phyloP scores from a whole-genome alignment of 64 coral and sea anemone species.

The Trachythela sp. region DNA sequence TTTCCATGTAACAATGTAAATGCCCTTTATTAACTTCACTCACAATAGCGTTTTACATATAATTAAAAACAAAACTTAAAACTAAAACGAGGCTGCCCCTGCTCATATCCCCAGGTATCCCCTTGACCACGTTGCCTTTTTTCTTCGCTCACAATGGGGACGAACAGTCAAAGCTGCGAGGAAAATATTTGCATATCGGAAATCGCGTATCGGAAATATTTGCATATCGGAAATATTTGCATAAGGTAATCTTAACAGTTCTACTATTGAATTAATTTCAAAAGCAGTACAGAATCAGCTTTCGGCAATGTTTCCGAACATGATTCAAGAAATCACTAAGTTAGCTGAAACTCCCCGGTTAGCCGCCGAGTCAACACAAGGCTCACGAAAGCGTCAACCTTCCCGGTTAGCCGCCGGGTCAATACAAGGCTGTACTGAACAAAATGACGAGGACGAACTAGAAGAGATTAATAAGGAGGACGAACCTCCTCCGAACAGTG shows the following conservation, averaged over 20 bases:
- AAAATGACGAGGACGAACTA: not conserved
- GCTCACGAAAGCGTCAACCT: not conserved
- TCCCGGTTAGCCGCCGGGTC: constrained; percentile 5
- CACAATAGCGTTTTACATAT: constrained; percentile 17
- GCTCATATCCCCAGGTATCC: not conserved
- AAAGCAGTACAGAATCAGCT: constrained; percentile 22
- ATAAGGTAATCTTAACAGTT: constrained; percentile 21
- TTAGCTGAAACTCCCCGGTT: constrained; percentile 23
- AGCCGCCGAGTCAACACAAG: constrained; percentile 20
- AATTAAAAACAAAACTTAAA: not conserved
- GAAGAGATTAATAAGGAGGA: not conserved
- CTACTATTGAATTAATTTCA: not conserved
- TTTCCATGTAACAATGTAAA: constrained; percentile 31
- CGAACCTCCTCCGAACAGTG: constrained; percentile 3
- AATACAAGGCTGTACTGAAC: constrained; percentile 38
- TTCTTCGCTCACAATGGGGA: not conserved
- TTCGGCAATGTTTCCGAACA: not conserved
- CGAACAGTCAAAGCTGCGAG: not conserved
- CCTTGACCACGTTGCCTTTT: not conserved
- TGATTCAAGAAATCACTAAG: constrained; percentile 37
- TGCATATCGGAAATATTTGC: constrained; percentile 14
- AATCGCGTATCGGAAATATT: constrained; percentile 5
- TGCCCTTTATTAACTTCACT: constrained; percentile 28
- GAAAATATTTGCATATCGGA: not conserved
- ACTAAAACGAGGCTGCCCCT: not conserved